Base-by-base conservation (phyloP, 2,797 vertebrate species). In the Rhinella marina region DNA sequence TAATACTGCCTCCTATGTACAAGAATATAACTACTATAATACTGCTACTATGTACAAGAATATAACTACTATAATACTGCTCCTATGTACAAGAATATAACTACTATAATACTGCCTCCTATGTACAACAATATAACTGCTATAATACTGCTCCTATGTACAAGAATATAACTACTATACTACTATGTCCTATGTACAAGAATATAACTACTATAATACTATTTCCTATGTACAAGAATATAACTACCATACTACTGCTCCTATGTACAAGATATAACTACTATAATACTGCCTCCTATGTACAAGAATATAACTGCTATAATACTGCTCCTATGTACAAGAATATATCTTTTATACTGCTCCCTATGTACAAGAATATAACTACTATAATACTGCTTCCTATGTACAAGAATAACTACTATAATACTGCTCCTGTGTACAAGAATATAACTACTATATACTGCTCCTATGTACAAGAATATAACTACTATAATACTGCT, bases 141-240 rank as follows among this genome's bases (percentile, higher is more conserved):
- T 70, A 29, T 70, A 70, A 32, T 4, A 32, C 25, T 70, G 27
- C 62, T 7, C 27, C 27, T 41, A 72, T 72, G 29, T 72, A 32
- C 29, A 17, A 41, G 16, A 19, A 72, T 72, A 72, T 32, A 72
- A 72, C 66, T 29, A 27, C 66, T 68, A 68, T 68, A 68, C n/a
- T n/a, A n/a, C n/a, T 25, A 27, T 10, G 16, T 8, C 61, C 61
- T 62, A n/a, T 66, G 11, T 66, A 66, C 64, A 66, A 66, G 64
- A 66, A 66, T 66, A 66, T 66, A 66, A 66, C 64, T 66, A 66
- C 64, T 66, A 66, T 66, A 66, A 66, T 66, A 66, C n/a, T 66
- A 11, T n/a, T 25, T 14, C 64, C 64, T 66, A 66, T 66, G 25
- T 25, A 66, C 64, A 66, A 66, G 64, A 66, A 66, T 66, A 66